These are phyloP conservation scores for Strigops habroptila DNA, from an alignment of 2,113 vertebrate genomes.

Conservation along the genomic window DNA sequence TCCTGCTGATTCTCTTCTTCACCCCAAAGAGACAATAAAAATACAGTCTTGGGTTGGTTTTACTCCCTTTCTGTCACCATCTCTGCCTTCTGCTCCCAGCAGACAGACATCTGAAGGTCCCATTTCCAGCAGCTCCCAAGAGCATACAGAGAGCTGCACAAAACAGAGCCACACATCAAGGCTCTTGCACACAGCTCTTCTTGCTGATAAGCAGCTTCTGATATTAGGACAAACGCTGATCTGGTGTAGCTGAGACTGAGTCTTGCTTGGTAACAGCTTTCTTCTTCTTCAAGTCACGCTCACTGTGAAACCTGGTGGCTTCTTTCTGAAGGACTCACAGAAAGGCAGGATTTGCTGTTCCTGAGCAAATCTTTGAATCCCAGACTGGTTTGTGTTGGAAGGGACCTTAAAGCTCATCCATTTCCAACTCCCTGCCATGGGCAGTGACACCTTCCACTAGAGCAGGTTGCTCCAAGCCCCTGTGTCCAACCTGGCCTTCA, in stretches of 20 bases:
- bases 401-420: neutral
- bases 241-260: neutral
- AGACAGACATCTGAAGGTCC: neutral
- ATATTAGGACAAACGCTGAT: neutral
- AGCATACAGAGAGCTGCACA: neutral
- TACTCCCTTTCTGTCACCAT: neutral
- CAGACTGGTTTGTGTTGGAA: neutral
- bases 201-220: neutral
- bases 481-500: no score
- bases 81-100: neutral
- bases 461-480: neutral
- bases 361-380: neutral
- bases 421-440: fast-evolving
- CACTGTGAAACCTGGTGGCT: neutral
- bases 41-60: neutral
- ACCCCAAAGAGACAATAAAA: neutral
- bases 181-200: neutral
- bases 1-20: neutral
- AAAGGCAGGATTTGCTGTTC: neutral
- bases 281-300: neutral
- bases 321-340: neutral
- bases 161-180: neutral
- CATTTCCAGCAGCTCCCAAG: neutral
- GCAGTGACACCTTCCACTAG: neutral
- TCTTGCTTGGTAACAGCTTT: neutral